Evolutionary conservation across 30 jellyfish, hydroid and myxozoan genomes (phyloP).

Genomic region (Chironex yamaguchii): DNA sequence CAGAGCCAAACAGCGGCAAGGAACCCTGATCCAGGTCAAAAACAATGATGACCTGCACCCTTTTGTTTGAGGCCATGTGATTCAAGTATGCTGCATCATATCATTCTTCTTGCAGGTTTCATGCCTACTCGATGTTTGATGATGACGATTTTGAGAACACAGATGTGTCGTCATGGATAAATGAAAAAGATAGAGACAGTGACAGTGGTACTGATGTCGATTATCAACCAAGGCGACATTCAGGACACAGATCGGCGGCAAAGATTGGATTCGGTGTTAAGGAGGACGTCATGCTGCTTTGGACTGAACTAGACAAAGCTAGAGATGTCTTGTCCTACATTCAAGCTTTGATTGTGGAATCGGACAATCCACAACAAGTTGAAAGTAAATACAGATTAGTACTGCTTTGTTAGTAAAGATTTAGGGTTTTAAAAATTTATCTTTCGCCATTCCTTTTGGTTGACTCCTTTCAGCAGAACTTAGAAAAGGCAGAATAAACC

Average conservation of each 20-base stretch:
- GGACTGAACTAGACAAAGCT: constrained; percentile 93
- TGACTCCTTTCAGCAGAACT: too few relatives aligned
- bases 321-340: constrained; percentile 77
- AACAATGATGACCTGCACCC: too few relatives aligned
- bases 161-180: background rate
- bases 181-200: background rate
- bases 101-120: constrained; percentile 69
- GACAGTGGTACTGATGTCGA: background rate
- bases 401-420: too few relatives aligned
- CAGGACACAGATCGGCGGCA: background rate
- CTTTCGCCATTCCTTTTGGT: too few relatives aligned
- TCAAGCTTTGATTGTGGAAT: constrained; percentile 79
- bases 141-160: constrained; percentile 12
- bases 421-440: too few relatives aligned
- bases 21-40: too few relatives aligned
- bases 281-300: constrained; percentile 84
- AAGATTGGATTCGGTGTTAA: constrained; percentile 69
- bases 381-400: too few relatives aligned
- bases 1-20: too few relatives aligned
- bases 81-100: too few relatives aligned
- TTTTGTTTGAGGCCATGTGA: too few relatives aligned
- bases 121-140: constrained; percentile 68
- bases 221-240: background rate
- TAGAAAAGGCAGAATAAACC: too few relatives aligned
- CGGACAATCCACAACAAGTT: constrained; percentile 69